Evolutionary conservation across 2,113 vertebrate genomes (phyloP), one percentile per base, ranked within the genome.

Genomic region (Cyprinodon tularosa): DNA sequence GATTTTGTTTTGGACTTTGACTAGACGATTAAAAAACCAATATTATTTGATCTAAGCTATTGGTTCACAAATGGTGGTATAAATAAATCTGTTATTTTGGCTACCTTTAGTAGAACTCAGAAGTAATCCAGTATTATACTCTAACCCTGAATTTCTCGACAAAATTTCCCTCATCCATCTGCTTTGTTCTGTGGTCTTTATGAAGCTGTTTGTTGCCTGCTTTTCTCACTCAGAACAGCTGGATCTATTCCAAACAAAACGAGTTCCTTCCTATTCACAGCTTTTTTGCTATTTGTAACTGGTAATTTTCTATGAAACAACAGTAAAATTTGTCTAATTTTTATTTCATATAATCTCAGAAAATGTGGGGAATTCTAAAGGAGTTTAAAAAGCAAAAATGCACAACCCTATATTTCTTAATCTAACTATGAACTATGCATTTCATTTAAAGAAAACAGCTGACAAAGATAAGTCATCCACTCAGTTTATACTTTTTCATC

Each of bases 401-500:
- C 50, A 57, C 8, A 20, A n/a, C 7, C 82, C 81, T 40, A 64
- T 64, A 14, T 53, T 77, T 66, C 67, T 67, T 79, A 14, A 62
- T 45, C 67, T 11, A 42, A 40, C 62, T 36, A 12, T 13, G 29
- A 59, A 59, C 62, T 65, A 50, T 69, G 73, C 81, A 88, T 89
- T 91, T 84, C 83, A 81, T 79, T 81, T 82, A 92, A 86, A 82
- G 70, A 81, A 88, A 88, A 85, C 81, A 84, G 74, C 79, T 82
- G 68, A 81, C 65, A 69, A 74, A 89, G 89, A 91, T 93, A 91
- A 92, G 77, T 88, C 88, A 47, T 71, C 63, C 89, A 80, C 80
- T 90, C 89, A 82, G 77, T 87, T 71, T 82, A 82, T 83, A 82
- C 86, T 85, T 83, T 90, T 91, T 88, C 81, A 87, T 78, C 67